Evolutionary conservation across 2,888 invertebrate genomes (phyloP).

Genomic region (Pseudoips prasinana): DNA sequence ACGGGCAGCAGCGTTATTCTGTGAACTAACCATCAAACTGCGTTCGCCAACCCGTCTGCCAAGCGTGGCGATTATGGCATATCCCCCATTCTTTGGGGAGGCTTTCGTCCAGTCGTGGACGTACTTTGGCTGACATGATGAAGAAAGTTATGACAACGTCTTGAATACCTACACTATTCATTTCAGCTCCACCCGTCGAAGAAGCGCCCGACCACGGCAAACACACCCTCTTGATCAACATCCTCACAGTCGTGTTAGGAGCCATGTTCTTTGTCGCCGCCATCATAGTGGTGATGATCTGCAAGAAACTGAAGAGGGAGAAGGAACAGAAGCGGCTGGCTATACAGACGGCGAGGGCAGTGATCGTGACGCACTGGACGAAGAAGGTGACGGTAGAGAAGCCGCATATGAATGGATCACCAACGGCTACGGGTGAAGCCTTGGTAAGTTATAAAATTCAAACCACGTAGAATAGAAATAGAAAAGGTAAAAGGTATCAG

Average conservation of each 20-base stretch:
- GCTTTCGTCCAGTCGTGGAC: too few species aligned
- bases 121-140: too few species aligned
- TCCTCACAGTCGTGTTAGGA: constrained; percentile 82
- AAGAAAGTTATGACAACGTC: too few species aligned
- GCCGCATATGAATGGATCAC: constrained; percentile 83
- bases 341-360: constrained; percentile 89
- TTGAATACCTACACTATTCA: too few species aligned
- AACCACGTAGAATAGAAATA: too few species aligned
- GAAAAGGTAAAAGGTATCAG: too few species aligned
- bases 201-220: constrained; percentile 66
- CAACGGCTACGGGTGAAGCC: constrained; percentile 83
- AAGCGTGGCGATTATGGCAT: too few species aligned
- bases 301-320: constrained; percentile 87
- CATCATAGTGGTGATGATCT: constrained; percentile 84
- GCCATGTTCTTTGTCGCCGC: constrained; percentile 82
- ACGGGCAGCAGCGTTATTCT: too few species aligned
- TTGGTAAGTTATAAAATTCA: constrained; percentile 82
- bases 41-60: too few species aligned
- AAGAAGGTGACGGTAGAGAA: constrained; percentile 95
- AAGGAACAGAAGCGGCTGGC: constrained; percentile 91
- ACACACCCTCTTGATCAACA: constrained; percentile 81
- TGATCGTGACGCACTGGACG: constrained; percentile 94
- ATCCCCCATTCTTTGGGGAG: too few species aligned
- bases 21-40: too few species aligned
- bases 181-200: constrained; percentile 58